Conservation (phyloP, 1,140 invertebrate species). For the Melitaea cinxia region DNA sequence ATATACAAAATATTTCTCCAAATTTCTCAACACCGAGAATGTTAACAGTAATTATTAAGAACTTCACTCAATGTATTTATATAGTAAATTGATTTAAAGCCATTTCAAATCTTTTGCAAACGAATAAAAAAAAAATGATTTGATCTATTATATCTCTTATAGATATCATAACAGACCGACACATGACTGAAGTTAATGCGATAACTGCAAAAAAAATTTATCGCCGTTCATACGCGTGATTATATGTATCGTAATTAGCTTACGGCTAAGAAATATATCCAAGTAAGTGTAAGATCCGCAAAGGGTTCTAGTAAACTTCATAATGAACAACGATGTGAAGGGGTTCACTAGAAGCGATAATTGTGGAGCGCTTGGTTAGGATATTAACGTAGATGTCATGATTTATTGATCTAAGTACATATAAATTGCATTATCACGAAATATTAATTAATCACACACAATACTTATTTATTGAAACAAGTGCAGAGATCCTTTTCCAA, state of each 20-base stretch:
- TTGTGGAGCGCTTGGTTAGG: not conserved
- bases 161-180: slow-evolving; percentile 11
- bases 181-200: not conserved
- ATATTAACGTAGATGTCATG: not conserved
- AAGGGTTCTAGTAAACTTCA: slow-evolving; percentile 54
- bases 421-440: slow-evolving; percentile 3
- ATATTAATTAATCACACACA: too few relatives aligned
- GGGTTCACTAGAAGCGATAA: slow-evolving; percentile 38
- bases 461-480: too few relatives aligned
- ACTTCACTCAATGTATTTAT: not conserved
- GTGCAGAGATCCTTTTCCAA: too few relatives aligned
- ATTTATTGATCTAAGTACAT: not conserved
- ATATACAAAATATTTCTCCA: too few relatives aligned
- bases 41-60: too few relatives aligned
- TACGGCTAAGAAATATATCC: slow-evolving; percentile 48
- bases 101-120: not conserved
- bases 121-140: not conserved
- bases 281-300: slow-evolving; percentile 57
- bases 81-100: not conserved
- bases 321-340: slow-evolving; percentile 42
- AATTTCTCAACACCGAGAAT: too few relatives aligned
- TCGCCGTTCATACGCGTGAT: slow-evolving; percentile 29
- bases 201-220: slow-evolving; percentile 21
- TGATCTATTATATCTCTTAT: slow-evolving; percentile 3
- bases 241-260: slow-evolving; percentile 50